Evolutionary conservation across 2,888 invertebrate genomes (phyloP).

Genomic region (Nomada ruficornis): DNA sequence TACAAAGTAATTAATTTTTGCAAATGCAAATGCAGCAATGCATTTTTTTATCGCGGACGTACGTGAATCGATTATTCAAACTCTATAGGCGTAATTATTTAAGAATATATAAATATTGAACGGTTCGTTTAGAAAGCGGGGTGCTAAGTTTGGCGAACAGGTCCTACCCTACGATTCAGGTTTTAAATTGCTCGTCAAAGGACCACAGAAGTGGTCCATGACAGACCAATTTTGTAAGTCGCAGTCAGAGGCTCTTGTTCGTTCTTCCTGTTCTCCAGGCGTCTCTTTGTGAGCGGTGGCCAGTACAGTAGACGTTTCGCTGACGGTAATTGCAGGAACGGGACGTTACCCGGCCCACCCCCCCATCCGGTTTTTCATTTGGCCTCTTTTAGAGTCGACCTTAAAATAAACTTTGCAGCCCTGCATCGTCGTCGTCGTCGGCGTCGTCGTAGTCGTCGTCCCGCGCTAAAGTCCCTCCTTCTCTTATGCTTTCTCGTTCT

Average conservation of each 20-base stretch:
- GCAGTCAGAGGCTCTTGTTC: not conserved
- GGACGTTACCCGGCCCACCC: conserved; percentile 58
- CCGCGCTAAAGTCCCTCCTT: not conserved
- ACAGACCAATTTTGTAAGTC: conserved; percentile 4
- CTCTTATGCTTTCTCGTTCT: conserved; percentile 24
- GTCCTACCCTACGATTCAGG: not conserved
- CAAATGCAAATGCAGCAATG: too few species aligned
- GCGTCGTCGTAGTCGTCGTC: conserved; percentile 30
- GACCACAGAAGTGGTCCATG: not conserved
- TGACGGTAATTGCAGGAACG: conserved; percentile 68
- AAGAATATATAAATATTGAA: too few species aligned
- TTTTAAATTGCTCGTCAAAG: conserved; percentile 31
- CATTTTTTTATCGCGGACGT: too few species aligned
- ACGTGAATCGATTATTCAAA: too few species aligned
- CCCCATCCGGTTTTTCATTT: conserved; percentile 72
- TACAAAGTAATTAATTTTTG: too few species aligned
- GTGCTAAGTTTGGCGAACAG: not conserved
- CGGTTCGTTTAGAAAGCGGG: not conserved
- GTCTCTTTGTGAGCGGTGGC: conserved; percentile 22
- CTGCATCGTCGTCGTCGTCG: conserved; percentile 39
- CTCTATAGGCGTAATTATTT: too few species aligned
- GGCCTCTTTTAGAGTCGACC: conserved; percentile 74
- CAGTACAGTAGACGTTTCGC: conserved; percentile 47
- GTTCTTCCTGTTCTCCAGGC: conserved; percentile 22
- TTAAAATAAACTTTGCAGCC: conserved; percentile 75